These are phyloP conservation scores for Neopipo cinnamomea DNA, from an alignment of 2,113 vertebrate genomes.

Conservation along the genomic window DNA sequence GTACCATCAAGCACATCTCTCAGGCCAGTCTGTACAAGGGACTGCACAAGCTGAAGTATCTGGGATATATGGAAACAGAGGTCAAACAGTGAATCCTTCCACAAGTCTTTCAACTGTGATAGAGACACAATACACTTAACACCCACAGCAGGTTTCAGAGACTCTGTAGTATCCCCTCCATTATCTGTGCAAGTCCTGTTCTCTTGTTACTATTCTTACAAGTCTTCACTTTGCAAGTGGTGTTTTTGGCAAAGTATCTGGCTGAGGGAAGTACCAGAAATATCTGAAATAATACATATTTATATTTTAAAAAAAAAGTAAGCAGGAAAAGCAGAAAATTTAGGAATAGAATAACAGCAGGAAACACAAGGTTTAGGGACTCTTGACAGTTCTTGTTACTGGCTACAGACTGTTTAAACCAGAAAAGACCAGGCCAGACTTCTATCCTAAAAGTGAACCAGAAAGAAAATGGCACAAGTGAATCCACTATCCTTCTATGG, in stretches of 20 bases:
- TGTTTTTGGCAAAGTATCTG: background rate
- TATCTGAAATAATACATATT: background rate
- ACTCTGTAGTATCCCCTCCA: background rate
- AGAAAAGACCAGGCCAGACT: background rate
- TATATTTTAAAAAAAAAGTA: background rate
- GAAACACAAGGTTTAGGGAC: background rate
- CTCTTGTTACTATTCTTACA: background rate
- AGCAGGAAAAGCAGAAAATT: background rate
- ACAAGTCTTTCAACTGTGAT: background rate
- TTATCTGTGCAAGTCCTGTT: background rate
- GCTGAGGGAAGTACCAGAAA: background rate
- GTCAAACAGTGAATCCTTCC: background rate
- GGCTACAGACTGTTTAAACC: background rate
- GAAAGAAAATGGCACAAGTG: background rate
- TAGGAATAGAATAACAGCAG: background rate
- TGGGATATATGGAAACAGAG: background rate
- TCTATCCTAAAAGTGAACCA: background rate
- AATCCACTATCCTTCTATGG: background rate
- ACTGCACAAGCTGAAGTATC: background rate
- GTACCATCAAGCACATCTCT: background rate
- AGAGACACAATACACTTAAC: background rate
- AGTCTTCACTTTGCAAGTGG: background rate
- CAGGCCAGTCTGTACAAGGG: background rate
- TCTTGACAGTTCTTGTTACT: background rate
- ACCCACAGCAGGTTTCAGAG: background rate